Percentiles rank a stretch among this genome's conserved stretches.
Evolutionary conservation across 2,113 vertebrate genomes (phyloP).

Genomic region (Rhea pennata): DNA sequence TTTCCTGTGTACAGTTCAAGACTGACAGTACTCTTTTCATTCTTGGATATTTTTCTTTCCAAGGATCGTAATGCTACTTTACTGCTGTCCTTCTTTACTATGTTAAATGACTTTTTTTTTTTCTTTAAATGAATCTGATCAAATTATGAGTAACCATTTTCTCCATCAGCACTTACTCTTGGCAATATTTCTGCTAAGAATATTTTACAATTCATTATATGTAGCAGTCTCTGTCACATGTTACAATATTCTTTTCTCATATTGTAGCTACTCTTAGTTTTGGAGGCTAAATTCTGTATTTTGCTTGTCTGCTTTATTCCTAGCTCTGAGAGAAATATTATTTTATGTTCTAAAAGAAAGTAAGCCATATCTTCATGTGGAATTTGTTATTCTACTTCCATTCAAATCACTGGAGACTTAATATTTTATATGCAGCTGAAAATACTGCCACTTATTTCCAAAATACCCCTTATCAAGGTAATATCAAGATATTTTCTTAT

Average conservation of each 20-base stretch:
- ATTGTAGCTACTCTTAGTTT: neutral
- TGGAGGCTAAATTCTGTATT: neutral
- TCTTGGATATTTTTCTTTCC: constrained; percentile 55
- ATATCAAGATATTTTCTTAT: neutral
- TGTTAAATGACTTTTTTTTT: neutral
- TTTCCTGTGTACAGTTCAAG: constrained; percentile 69
- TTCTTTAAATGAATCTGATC: neutral
- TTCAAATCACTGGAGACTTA: neutral
- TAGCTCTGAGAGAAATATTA: neutral
- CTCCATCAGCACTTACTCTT: neutral
- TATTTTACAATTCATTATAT: neutral
- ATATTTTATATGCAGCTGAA: neutral
- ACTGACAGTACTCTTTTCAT: constrained; percentile 56
- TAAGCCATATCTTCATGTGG: neutral
- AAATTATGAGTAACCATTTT: neutral
- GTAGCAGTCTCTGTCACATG: neutral
- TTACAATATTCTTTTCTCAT: neutral
- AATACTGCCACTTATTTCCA: neutral
- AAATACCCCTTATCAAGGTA: neutral
- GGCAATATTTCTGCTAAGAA: neutral
- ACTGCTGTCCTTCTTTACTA: neutral
- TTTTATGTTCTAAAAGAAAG: too few relatives aligned
- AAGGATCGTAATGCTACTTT: constrained; percentile 26
- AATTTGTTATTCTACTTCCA: neutral
- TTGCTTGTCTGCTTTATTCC: neutral